phyloP scores from a whole-genome alignment of 2,797 vertebrate genomes.

The Muscicapa comitata region DNA sequence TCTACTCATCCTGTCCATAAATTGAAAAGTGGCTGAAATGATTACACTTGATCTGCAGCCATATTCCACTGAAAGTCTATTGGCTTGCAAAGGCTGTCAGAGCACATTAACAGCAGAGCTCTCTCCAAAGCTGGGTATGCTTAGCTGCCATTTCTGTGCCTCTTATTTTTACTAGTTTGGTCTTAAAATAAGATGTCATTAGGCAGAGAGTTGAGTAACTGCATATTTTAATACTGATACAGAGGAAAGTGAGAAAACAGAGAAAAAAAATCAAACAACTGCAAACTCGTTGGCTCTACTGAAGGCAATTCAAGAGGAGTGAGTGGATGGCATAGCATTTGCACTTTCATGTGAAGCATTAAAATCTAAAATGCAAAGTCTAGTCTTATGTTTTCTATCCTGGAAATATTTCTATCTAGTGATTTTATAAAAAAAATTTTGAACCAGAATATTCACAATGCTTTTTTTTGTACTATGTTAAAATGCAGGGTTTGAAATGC shows the following conservation, averaged over 20 bases:
- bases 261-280: neutral
- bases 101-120: neutral
- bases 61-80: conserved; percentile 9
- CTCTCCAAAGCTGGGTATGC: neutral
- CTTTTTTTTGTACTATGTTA: neutral
- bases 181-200: neutral
- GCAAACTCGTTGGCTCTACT: neutral
- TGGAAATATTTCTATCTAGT: neutral
- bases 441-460: neutral
- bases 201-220: neutral
- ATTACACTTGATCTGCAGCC: neutral
- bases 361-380: neutral
- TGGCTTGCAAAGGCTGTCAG: neutral
- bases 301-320: accelerated
- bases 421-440: neutral
- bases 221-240: neutral
- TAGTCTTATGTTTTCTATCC: neutral
- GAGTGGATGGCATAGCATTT: neutral
- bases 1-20: conserved; percentile 1
- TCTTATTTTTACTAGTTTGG: conserved; percentile 4
- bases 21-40: conserved; percentile 8
- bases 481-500: neutral
- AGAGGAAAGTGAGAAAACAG: too few species aligned
- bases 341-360: neutral
- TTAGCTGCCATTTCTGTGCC: neutral